Conservation (phyloP, 2,888 invertebrate genomes). For the Habrosyne pyritoides region DNA sequence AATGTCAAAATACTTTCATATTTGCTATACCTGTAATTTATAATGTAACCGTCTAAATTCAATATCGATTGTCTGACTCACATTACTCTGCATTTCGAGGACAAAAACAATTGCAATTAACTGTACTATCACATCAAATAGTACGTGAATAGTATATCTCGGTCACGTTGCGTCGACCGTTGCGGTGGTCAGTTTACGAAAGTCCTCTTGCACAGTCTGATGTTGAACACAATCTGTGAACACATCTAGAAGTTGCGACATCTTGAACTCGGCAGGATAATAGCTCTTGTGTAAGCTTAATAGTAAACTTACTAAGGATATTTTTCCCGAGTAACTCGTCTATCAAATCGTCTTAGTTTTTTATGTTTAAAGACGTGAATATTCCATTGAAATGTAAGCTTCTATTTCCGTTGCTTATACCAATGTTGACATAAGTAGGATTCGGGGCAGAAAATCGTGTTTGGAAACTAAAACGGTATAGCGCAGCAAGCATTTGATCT, state of each 20-base stretch:
- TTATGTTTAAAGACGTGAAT: not conserved
- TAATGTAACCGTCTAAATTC: not conserved
- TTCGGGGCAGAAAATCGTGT: slow-evolving; percentile 27
- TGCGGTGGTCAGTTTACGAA: slow-evolving; percentile 39
- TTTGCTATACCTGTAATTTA: not conserved
- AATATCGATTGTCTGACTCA: not conserved
- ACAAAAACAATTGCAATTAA: slow-evolving; percentile 36
- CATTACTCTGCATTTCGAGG: slow-evolving; percentile 6
- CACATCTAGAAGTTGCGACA: slow-evolving; percentile 36
- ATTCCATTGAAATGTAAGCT: slow-evolving; percentile 22
- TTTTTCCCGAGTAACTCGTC: not conserved
- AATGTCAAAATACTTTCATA: not conserved
- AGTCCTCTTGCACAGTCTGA: slow-evolving; percentile 32
- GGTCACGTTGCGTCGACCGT: slow-evolving; percentile 38
- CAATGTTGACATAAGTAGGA: slow-evolving; percentile 22
- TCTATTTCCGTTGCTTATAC: slow-evolving; percentile 35
- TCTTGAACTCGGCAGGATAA: slow-evolving; percentile 28
- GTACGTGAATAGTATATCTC: slow-evolving; percentile 44
- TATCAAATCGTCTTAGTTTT: not conserved
- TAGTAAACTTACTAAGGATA: not conserved
- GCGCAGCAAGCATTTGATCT: slow-evolving; percentile 13
- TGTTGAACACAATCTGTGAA: slow-evolving; percentile 34
- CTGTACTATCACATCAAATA: slow-evolving; percentile 41
- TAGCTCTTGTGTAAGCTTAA: slow-evolving; percentile 12
- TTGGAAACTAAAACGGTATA: slow-evolving; percentile 29